Conservation (phyloP, 2,888 invertebrate genomes). For the Cantharis rufa region DNA sequence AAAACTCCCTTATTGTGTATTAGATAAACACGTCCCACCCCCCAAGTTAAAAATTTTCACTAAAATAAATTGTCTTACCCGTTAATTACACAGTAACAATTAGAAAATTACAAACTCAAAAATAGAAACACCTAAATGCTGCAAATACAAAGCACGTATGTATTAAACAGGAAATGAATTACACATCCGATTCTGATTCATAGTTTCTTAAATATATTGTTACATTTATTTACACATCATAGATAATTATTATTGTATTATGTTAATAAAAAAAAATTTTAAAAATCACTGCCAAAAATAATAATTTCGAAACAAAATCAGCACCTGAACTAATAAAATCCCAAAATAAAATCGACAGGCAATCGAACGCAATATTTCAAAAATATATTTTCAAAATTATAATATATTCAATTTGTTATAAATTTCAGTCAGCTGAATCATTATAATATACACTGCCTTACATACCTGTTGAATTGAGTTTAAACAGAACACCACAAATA, state of each 20-base stretch:
- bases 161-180: neutral
- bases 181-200: neutral
- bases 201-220: neutral
- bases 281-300: neutral
- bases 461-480: constrained; percentile 34
- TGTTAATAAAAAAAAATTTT: neutral
- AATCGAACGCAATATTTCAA: neutral
- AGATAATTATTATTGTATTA: too few relatives aligned
- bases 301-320: neutral
- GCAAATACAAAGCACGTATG: neutral
- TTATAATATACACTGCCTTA: constrained; percentile 5
- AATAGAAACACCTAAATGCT: neutral
- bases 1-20: neutral
- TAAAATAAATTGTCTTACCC: neutral
- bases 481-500: constrained; percentile 20
- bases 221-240: neutral
- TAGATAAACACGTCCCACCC: neutral
- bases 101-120: neutral
- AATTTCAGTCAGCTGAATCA: constrained; percentile 17
- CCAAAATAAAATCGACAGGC: neutral
- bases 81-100: neutral
- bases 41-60: neutral
- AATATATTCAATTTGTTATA: neutral
- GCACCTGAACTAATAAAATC: neutral
- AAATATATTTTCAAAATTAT: neutral